These are phyloP conservation scores for Bolinopsis microptera DNA, from an alignment of 37 sponge, comb jelly and placozoan species.

Conservation along the genomic window DNA sequence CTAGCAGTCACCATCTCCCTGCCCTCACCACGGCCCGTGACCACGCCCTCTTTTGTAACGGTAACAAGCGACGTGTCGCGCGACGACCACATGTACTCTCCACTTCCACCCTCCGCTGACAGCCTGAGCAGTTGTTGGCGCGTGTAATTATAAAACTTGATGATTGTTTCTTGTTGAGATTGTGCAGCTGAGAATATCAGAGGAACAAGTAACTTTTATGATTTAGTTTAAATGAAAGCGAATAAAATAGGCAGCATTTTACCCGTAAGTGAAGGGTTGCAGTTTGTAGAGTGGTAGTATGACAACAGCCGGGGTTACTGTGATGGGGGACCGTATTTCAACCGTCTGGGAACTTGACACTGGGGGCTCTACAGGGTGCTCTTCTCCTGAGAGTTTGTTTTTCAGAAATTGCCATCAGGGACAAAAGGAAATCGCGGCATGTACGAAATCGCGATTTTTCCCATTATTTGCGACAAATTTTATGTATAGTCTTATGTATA, in stretches of 20 bases:
- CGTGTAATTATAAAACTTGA: no score
- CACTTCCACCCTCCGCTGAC: conserved; percentile 1
- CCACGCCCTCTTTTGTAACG: conserved; percentile 3
- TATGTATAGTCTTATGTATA: no score
- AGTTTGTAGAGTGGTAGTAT: conserved; percentile 22
- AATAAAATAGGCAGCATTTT: neutral
- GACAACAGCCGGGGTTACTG: neutral
- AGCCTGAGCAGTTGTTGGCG: neutral
- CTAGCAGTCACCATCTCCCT: neutral
- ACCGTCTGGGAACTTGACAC: conserved; percentile 10
- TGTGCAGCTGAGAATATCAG: no score
- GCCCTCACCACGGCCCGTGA: neutral
- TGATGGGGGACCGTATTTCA: neutral
- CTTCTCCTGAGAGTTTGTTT: neutral
- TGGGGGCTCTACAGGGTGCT: conserved; percentile 1
- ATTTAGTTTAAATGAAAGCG: no score
- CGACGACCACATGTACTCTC: conserved; percentile 23
- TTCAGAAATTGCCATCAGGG: no score
- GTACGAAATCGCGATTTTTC: no score
- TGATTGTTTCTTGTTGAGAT: no score
- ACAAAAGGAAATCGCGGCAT: no score
- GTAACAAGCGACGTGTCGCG: neutral
- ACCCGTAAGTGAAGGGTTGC: conserved; percentile 29
- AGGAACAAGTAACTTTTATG: no score
- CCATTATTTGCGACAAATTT: no score